Base-by-base conservation (phyloP, 1,140 invertebrate species). In the Nautilus pompilius region DNA sequence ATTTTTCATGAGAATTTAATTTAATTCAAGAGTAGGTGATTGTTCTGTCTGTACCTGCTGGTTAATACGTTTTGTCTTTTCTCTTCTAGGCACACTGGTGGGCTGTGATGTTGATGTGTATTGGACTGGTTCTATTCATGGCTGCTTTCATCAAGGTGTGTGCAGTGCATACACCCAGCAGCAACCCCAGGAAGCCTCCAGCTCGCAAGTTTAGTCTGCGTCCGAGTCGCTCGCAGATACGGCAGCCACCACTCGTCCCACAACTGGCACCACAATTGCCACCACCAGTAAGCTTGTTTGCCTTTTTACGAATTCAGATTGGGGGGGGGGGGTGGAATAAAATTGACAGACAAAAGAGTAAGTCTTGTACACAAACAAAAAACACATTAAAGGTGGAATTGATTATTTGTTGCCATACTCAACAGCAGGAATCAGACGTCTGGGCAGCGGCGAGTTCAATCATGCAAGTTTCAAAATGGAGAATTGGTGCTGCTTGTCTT, bases 81-180 rank as follows among this genome's bases (percentile, higher is more conserved):
- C 34, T 46, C 34, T 79, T 82, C 24, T 73, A 92, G 90, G 93
- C 93, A 79, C 90, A 93, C 74, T 99, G 97, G 97, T 99, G 96
- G 92, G 92, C 91, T 8, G 95, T 98, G 60, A 84, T 98, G 63
- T 81, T 99, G 8, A 93, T 96, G 83, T 89, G 91, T 24, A 90
- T 99, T 55, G 90, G 87, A 34, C 91, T 99, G 73, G 89, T 99
- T 8, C 89, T 98, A 63, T 89, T 95, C 71, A 99, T 99, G 96
- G 96, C 93, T 28, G 83, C 95, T n/a, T 99, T 99, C 82, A 98
- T 99, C 71, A 98, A 99, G 81, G 97, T 96, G 79, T 99, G 96
- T 84, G 96, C 97, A 17, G 96, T 99, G 57, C 96, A 99, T 81
- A 99, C 97, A 46, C 97, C 97, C 22, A 97, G 94, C 53, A 95